phyloP scores from a whole-genome alignment of 1,140 invertebrate genomes.

The Tetranychus cinnabarinus region DNA sequence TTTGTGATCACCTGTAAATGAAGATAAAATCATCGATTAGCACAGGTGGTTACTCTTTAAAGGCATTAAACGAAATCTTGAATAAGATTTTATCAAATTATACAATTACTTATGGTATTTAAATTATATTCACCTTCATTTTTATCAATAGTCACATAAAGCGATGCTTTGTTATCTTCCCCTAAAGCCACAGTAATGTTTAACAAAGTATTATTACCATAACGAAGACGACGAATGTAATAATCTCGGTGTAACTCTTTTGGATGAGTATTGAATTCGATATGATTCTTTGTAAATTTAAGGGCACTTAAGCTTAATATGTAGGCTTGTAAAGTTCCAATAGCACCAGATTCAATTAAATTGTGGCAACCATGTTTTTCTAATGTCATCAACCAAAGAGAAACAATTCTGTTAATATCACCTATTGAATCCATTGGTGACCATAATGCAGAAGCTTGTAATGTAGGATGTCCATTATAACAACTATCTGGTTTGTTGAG shows the following conservation, averaged over 20 bases:
- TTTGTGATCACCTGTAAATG: conserved; percentile 32
- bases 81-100: background rate
- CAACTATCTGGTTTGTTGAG: conserved; percentile 63
- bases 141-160: conserved; percentile 55
- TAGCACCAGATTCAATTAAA: conserved; percentile 42
- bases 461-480: conserved; percentile 61
- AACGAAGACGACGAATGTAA: conserved; percentile 49
- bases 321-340: conserved; percentile 68
- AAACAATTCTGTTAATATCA: conserved; percentile 47
- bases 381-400: conserved; percentile 60
- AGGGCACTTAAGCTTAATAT: conserved; percentile 63
- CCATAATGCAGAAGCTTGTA: conserved; percentile 48
- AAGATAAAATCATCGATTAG: too few species aligned
- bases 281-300: conserved; percentile 55
- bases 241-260: conserved; percentile 65
- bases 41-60: too few species aligned
- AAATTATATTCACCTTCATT: conserved; percentile 15
- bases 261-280: conserved; percentile 69
- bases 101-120: background rate
- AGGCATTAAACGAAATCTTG: background rate
- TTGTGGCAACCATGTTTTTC: conserved; percentile 65
- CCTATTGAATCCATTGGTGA: conserved; percentile 38
- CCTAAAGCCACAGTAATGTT: conserved; percentile 58
- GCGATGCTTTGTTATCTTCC: conserved; percentile 62
- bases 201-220: conserved; percentile 63